phyloP scores from a whole-genome alignment of 2,113 vertebrate species.

The Echinops telfairi region DNA sequence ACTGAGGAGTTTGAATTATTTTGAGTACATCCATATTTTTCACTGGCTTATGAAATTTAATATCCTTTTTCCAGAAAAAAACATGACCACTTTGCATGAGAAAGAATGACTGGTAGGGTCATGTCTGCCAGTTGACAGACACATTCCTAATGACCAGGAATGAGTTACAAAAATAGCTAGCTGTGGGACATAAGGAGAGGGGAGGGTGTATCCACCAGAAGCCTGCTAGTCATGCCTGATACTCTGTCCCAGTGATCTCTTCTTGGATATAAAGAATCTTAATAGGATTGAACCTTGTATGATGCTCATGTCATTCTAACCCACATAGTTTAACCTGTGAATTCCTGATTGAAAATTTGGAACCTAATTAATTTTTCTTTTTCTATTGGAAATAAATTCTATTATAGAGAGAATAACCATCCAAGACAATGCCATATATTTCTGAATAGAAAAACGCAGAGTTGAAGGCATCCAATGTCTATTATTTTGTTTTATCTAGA shows the following conservation, averaged over 20 bases:
- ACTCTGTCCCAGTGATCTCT: neutral
- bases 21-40: slow-evolving; percentile 2
- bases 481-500: neutral
- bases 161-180: slow-evolving; percentile 76
- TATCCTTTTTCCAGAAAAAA: slow-evolving; percentile 70
- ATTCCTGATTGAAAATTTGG: slow-evolving; percentile 32
- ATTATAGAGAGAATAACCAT: neutral
- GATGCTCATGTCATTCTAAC: slow-evolving; percentile 36
- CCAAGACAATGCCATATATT: neutral
- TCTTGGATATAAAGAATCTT: slow-evolving; percentile 47
- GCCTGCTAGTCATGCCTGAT: neutral
- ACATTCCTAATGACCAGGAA: slow-evolving; percentile 79
- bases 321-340: slow-evolving; percentile 55
- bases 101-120: slow-evolving; percentile 30
- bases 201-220: slow-evolving; percentile 24
- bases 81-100: slow-evolving; percentile 65
- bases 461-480: neutral
- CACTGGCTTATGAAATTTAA: slow-evolving; percentile 53
- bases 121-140: slow-evolving; percentile 68
- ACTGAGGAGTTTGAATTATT: neutral
- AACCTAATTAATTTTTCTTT: slow-evolving; percentile 43
- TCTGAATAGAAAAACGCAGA: slow-evolving; percentile 23
- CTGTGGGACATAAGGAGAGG: slow-evolving; percentile 35
- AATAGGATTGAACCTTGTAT: neutral
- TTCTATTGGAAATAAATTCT: slow-evolving; percentile 34